These are phyloP conservation scores for Takifugu bimaculatus DNA, from an alignment of 2,113 vertebrate genomes.

Conservation along the genomic window DNA sequence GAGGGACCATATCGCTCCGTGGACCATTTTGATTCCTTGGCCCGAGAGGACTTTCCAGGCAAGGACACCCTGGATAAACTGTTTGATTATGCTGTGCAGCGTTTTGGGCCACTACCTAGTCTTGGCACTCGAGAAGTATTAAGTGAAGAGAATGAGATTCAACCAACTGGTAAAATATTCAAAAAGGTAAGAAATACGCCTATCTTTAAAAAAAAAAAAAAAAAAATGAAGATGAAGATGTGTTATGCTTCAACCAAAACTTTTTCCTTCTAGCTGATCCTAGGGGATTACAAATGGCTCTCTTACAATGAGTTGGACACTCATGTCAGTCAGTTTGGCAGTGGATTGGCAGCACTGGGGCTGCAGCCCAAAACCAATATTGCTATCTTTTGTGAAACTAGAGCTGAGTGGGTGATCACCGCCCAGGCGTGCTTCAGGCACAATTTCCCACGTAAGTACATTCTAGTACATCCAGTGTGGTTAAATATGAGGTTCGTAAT, in stretches of 20 bases:
- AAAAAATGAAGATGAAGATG: background rate
- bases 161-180: conserved; percentile 92
- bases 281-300: conserved; percentile 89
- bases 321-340: conserved; percentile 77
- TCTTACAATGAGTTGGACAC: conserved; percentile 82
- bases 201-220: background rate
- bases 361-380: conserved; percentile 82
- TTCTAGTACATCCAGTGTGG: background rate
- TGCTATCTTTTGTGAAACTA: conserved; percentile 96
- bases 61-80: conserved; percentile 92
- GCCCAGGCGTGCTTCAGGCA: conserved; percentile 91
- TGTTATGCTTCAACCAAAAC: background rate
- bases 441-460: conserved; percentile 89
- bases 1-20: conserved; percentile 91
- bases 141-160: conserved; percentile 90
- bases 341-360: conserved; percentile 83
- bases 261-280: conserved; percentile 79
- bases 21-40: conserved; percentile 83
- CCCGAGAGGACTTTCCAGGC: conserved; percentile 84
- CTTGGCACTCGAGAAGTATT: conserved; percentile 89
- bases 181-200: conserved; percentile 83
- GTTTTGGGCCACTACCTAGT: conserved; percentile 80
- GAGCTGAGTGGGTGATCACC: conserved; percentile 93
- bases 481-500: background rate
- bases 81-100: conserved; percentile 82